These are phyloP conservation scores for Cepaea nemoralis DNA, from an alignment of 1,140 invertebrate species.

Conservation along the genomic window DNA sequence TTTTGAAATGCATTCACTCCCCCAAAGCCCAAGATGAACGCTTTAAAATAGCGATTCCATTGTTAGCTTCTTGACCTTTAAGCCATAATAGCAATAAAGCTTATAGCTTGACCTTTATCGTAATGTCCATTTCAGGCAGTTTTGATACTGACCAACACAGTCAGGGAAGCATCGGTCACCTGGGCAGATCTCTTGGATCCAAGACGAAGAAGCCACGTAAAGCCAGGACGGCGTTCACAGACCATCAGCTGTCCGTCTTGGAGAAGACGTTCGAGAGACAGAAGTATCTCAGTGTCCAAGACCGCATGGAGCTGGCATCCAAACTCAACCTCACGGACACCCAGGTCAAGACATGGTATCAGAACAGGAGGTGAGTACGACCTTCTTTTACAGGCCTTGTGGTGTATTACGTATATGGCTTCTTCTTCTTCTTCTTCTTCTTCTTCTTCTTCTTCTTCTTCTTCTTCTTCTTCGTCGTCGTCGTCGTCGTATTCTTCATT, in stretches of 20 bases:
- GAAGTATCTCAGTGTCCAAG: constrained; percentile 98
- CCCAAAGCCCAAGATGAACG: too few relatives aligned
- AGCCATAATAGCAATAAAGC: too few relatives aligned
- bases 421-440: too few relatives aligned
- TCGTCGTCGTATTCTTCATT: too few relatives aligned
- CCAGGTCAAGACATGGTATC: constrained; percentile 99
- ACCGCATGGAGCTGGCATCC: constrained; percentile 96
- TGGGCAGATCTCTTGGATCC: constrained; percentile 2
- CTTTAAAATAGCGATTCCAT: too few relatives aligned
- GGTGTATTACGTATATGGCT: too few relatives aligned
- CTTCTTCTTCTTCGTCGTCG: too few relatives aligned
- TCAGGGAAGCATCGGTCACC: background rate
- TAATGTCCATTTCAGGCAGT: background rate
- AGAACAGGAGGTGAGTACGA: constrained; percentile 89
- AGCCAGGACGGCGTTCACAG: constrained; percentile 97
- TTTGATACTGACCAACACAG: background rate
- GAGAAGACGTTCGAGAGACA: constrained; percentile 98
- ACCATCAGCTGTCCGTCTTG: constrained; percentile 93
- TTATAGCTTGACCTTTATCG: too few relatives aligned
- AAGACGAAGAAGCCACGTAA: constrained; percentile 92
- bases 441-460: too few relatives aligned
- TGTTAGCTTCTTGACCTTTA: too few relatives aligned
- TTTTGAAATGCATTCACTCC: too few relatives aligned
- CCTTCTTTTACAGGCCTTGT: too few relatives aligned
- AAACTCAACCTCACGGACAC: constrained; percentile 96